phyloP scores from a whole-genome alignment of 2,113 vertebrate genomes.

The Trematocara nigrifrons region DNA sequence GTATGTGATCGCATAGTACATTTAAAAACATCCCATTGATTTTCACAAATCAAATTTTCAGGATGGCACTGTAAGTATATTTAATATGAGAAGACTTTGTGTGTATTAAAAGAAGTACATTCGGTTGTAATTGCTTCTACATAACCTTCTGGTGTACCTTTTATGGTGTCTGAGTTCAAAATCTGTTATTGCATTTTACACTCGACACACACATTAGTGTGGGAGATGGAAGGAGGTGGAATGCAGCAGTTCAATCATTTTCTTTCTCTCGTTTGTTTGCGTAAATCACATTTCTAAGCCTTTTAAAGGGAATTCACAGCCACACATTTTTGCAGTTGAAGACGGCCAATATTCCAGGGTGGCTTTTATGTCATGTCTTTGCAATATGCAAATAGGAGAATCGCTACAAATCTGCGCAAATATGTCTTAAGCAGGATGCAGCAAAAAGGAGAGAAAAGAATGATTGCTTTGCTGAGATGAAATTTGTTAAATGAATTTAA shows the following conservation, averaged over 20 bases:
- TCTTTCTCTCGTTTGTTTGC: constrained; percentile 15
- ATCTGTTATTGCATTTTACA: constrained; percentile 62
- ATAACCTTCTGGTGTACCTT: constrained; percentile 42
- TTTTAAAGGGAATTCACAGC: background rate
- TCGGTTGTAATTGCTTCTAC: constrained; percentile 65
- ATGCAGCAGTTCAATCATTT: constrained; percentile 18
- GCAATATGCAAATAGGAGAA: background rate
- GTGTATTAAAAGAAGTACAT: constrained; percentile 65
- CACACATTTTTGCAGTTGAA: background rate
- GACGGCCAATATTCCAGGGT: background rate
- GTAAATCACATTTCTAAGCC: constrained; percentile 4
- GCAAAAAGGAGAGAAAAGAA: background rate
- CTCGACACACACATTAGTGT: constrained; percentile 35
- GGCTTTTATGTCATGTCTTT: background rate
- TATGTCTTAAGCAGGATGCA: background rate
- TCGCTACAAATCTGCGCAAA: background rate
- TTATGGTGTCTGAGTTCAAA: constrained; percentile 49
- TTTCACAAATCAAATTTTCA: constrained; percentile 64
- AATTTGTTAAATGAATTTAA: background rate
- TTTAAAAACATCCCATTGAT: constrained; percentile 63
- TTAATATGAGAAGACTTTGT: constrained; percentile 55
- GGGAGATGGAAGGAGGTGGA: background rate
- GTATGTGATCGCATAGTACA: constrained; percentile 15
- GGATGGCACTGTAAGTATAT: constrained; percentile 41
- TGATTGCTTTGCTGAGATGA: background rate